Evolutionary conservation across 2,888 invertebrate genomes (phyloP).

Genomic region (Sesamia inferens): DNA sequence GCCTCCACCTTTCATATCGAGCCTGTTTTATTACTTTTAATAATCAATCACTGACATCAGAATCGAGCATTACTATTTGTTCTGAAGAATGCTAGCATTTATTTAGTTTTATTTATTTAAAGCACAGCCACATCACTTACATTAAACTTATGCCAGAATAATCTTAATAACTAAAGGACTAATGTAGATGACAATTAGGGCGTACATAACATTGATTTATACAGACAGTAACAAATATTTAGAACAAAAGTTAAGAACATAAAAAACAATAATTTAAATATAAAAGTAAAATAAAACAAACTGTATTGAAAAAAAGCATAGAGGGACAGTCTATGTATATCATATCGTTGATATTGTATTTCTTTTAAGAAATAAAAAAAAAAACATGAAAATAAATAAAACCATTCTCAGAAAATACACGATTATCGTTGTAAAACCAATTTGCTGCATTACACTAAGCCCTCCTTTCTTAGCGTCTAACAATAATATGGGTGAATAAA

Average conservation of each 20-base stretch:
- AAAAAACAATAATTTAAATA: too few relatives aligned
- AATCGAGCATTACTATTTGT: not conserved
- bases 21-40: not conserved
- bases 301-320: too few relatives aligned
- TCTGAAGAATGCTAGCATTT: not conserved
- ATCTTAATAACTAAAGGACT: too few relatives aligned
- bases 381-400: not conserved
- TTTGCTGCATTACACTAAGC: slow-evolving; percentile 5
- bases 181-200: too few relatives aligned
- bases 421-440: not conserved
- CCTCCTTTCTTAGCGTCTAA: not conserved
- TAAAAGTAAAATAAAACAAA: too few relatives aligned
- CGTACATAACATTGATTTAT: too few relatives aligned
- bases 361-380: not conserved
- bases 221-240: too few relatives aligned
- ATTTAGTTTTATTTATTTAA: too few relatives aligned
- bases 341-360: too few relatives aligned
- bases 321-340: not conserved
- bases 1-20: not conserved
- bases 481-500: slow-evolving; percentile 17
- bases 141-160: too few relatives aligned
- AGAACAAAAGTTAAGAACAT: too few relatives aligned
- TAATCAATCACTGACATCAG: not conserved
- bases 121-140: too few relatives aligned
- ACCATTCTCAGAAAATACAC: slow-evolving; percentile 2